Base-by-base conservation (phyloP, 2,113 vertebrate species). In the Panthera tigris region DNA sequence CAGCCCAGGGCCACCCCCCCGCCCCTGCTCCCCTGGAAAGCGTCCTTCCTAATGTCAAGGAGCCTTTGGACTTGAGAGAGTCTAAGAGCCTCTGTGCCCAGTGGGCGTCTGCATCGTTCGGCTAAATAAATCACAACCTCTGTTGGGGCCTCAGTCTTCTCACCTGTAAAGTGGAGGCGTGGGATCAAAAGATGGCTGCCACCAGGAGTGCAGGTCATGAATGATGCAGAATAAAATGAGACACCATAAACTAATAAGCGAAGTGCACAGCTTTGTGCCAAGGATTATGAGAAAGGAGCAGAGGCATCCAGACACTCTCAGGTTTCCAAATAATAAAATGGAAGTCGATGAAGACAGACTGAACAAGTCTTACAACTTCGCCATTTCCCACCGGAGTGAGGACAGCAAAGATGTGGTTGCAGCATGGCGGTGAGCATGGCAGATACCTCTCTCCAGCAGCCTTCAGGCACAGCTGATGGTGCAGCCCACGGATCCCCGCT, bases 1-100 rank as follows among this genome's bases (percentile, higher is more conserved):
- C 18, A 61, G 39, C 9, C 45, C 23, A 9, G 16, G 45, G n/a
- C 10, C 0, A 0, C 5, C 15, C 41, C 11, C 2, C 41, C 5
- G 4, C 2, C 23, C 2, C 69, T 36, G 21, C 23, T 15, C 61
- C 63, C 61, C 68, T 18, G 8, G 50, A 33, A 69, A 19, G 36
- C 4, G 4, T 14, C 50, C 36, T 13, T 50, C 25, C 74, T 48
- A 2, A 18, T 33, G 6, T 52, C 80, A 63, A 87, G 36, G 66
- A 45, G 6, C n/a, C 65, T 2, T 0, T 5, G 13, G 57, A 29
- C 45, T 9, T 15, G 7, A 65, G 41, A 66, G 80, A 69, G 41
- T 36, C 29, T 33, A 65, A 74, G 16, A 2, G 23, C 27, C 65
- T 29, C 57, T 50, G 36, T 29, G 16, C 45, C n/a, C 1, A 13